Conservation (phyloP, 2,113 vertebrate genomes). For the Myotis davidii region DNA sequence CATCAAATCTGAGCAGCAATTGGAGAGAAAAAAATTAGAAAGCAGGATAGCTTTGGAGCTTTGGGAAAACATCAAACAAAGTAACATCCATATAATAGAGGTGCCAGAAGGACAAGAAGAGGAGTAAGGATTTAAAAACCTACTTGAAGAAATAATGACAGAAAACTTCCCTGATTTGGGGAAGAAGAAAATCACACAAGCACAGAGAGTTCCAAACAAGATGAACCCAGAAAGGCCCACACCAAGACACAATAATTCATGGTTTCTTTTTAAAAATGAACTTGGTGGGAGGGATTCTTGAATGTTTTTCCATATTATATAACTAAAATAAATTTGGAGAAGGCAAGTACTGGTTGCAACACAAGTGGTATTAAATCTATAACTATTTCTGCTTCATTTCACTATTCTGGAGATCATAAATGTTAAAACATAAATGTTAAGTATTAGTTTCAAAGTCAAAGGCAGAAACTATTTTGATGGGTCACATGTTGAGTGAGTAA, state of each 20-base stretch:
- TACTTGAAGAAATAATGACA: too few relatives aligned
- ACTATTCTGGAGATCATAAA: neutral
- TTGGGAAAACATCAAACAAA: too few relatives aligned
- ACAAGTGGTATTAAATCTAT: neutral
- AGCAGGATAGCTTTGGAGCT: too few relatives aligned
- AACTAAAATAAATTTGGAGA: neutral
- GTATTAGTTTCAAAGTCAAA: neutral
- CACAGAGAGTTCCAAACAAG: too few relatives aligned
- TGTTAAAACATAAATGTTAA: neutral
- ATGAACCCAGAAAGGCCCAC: too few relatives aligned
- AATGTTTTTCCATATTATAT: neutral
- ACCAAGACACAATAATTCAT: neutral
- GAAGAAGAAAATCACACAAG: too few relatives aligned
- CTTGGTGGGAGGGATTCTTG: neutral
- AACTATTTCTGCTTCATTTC: neutral
- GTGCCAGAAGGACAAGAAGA: too few relatives aligned
- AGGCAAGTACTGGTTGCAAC: neutral
- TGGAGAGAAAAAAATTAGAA: too few relatives aligned
- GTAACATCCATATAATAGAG: too few relatives aligned
- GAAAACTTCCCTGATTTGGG: too few relatives aligned
- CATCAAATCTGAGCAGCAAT: too few relatives aligned
- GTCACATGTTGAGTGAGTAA: neutral
- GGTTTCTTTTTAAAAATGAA: neutral
- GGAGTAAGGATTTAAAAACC: too few relatives aligned
- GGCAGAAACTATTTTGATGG: neutral